phyloP scores from a whole-genome alignment of 1,140 invertebrate species.

The Drosophila carrolli region DNA sequence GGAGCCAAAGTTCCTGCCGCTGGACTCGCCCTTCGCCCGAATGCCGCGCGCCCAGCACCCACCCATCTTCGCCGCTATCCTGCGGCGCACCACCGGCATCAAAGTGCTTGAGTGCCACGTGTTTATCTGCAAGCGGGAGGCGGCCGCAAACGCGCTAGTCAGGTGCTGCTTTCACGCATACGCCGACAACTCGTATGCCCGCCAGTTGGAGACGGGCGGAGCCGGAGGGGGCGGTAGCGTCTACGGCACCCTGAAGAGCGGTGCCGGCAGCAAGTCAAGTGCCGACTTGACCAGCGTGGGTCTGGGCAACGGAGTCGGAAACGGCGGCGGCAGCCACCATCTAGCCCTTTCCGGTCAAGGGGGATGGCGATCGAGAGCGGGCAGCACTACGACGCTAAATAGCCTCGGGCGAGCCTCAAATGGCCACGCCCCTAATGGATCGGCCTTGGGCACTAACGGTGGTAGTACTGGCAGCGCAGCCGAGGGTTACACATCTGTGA shows the following conservation, averaged over 20 bases:
- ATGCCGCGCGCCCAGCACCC: constrained; percentile 95
- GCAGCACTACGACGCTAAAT: constrained; percentile 87
- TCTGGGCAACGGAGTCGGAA: constrained; percentile 47
- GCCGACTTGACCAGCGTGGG: constrained; percentile 72
- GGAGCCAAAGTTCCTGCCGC: constrained; percentile 95
- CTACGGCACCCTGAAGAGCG: constrained; percentile 84
- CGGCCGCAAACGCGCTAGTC: constrained; percentile 96
- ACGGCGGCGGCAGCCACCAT: constrained; percentile 58
- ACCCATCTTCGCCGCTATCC: constrained; percentile 98
- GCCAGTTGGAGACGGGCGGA: constrained; percentile 88
- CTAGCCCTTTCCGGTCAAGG: constrained; percentile 82
- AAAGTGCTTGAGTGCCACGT: constrained; percentile 99
- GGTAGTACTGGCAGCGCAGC: constrained; percentile 72
- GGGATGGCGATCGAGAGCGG: constrained; percentile 85
- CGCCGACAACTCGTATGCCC: constrained; percentile 96
- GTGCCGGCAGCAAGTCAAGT: constrained; percentile 85
- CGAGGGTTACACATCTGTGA: constrained; percentile 83
- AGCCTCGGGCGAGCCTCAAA: constrained; percentile 84
- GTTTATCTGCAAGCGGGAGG: constrained; percentile 98
- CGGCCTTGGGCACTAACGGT: constrained; percentile 66
- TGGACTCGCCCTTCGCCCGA: constrained; percentile 97
- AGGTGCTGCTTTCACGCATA: constrained; percentile 98
- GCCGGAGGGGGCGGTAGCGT: constrained; percentile 72
- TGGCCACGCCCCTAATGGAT: constrained; percentile 70
- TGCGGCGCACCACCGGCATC: constrained; percentile 97